Conservation (phyloP, 1,140 invertebrate species). For the Hypsibius dujardini region DNA sequence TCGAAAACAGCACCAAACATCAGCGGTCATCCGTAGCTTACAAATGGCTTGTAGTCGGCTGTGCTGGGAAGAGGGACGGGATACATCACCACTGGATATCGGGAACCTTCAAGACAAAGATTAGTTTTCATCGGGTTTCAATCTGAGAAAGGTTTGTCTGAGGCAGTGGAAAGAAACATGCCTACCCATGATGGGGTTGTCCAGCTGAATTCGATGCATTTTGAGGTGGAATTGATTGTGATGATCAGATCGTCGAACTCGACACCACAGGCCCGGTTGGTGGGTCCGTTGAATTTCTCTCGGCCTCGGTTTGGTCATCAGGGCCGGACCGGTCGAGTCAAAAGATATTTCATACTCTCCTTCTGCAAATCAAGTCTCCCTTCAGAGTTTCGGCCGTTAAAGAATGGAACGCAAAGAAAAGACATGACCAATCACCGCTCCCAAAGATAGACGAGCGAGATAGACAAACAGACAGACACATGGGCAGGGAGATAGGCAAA, state of each 20-base stretch:
- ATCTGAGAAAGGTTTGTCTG: constrained; percentile 19
- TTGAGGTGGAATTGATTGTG: constrained; percentile 68
- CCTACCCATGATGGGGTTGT: constrained; percentile 9
- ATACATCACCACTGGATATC: constrained; percentile 16
- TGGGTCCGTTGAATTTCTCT: constrained; percentile 55
- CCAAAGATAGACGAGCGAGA: no score
- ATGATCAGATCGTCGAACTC: constrained; percentile 43
- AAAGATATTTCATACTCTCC: constrained; percentile 23
- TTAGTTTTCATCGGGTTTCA: background rate
- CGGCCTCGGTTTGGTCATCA: constrained; percentile 48
- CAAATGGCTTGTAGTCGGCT: constrained; percentile 9
- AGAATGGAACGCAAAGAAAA: no score
- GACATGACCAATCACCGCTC: no score
- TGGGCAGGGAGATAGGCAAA: no score
- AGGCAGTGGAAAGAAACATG: background rate
- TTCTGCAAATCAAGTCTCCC: constrained; percentile 22
- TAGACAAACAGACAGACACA: no score
- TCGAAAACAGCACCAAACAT: background rate
- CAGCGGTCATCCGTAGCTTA: no score
- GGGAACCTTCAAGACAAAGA: background rate
- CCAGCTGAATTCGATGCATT: constrained; percentile 52
- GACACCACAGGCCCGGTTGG: constrained; percentile 63
- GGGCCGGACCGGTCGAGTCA: constrained; percentile 21
- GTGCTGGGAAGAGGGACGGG: constrained; percentile 14
- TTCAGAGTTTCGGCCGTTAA: no score